phyloP scores from a whole-genome alignment of 2,797 vertebrate species.

The Limnodromus scolopaceus region DNA sequence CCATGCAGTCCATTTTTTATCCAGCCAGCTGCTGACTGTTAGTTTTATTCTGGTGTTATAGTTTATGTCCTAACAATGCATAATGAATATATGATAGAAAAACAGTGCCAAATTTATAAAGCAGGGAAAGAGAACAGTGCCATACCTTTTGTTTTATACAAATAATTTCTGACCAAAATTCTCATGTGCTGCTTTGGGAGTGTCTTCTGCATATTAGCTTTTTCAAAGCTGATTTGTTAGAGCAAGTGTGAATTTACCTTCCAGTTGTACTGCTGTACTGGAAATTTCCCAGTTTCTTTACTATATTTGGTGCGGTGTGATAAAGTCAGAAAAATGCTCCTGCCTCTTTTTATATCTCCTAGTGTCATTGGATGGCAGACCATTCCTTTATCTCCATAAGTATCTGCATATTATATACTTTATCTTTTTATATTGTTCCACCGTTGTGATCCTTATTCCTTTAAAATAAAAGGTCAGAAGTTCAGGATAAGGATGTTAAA shows the following conservation, averaged over 20 bases:
- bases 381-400: not conserved
- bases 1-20: not conserved
- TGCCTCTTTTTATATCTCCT: not conserved
- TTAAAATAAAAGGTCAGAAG: not conserved
- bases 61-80: not conserved
- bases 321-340: not conserved
- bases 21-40: not conserved
- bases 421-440: not conserved
- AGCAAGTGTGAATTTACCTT: not conserved
- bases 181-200: not conserved
- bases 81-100: not conserved
- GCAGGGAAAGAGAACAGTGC: not conserved
- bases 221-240: not conserved
- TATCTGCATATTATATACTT: not conserved
- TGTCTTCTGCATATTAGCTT: not conserved
- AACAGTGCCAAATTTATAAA: not conserved
- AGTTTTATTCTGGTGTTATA: not conserved
- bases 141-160: not conserved
- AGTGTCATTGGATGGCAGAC: not conserved
- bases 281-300: not conserved
- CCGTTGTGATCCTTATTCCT: not conserved
- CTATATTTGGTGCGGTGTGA: rapidly evolving
- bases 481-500: not conserved
- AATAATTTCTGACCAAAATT: not conserved
- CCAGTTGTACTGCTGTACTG: not conserved